Percentiles rank a stretch among this genome's conserved stretches.
phyloP scores from a whole-genome alignment of 37 sponge, comb jelly and placozoan species.

The Bolinopsis microptera region DNA sequence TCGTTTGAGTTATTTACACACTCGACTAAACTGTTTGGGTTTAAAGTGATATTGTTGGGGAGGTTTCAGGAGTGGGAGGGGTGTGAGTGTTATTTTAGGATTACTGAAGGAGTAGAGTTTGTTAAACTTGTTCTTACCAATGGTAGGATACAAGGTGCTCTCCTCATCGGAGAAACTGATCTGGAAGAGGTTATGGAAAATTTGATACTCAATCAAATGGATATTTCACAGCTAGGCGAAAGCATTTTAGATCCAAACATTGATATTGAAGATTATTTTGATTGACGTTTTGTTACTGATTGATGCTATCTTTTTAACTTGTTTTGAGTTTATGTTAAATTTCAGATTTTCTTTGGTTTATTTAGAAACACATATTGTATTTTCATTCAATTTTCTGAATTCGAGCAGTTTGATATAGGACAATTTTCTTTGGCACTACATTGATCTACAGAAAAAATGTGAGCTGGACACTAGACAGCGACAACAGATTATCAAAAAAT shows the following conservation, averaged over 20 bases:
- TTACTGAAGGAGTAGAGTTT: slow-evolving; percentile 70
- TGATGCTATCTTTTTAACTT: no score
- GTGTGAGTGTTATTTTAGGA: slow-evolving; percentile 2
- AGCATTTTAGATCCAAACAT: slow-evolving; percentile 86
- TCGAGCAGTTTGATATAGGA: no score
- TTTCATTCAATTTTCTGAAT: no score
- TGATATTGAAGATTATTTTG: slow-evolving; percentile 98
- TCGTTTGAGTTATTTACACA: slow-evolving; percentile 98
- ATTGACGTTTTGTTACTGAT: slow-evolving; percentile 68
- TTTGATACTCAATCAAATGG: slow-evolving; percentile 91
- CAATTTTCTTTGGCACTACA: no score
- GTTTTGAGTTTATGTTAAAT: neutral
- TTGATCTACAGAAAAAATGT: no score
- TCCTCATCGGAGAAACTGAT: slow-evolving; percentile 96
- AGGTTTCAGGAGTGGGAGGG: slow-evolving; percentile 58
- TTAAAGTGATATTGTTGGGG: slow-evolving; percentile 70
- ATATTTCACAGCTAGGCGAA: slow-evolving; percentile 84
- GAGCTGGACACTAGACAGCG: no score
- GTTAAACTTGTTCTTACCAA: slow-evolving; percentile 82
- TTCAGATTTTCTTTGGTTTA: neutral
- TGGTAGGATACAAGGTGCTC: slow-evolving; percentile 88
- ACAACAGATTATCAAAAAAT: no score
- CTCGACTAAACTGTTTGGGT: slow-evolving; percentile 96
- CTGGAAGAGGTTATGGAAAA: slow-evolving; percentile 98
- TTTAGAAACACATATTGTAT: no score